These are phyloP conservation scores for Ceratothoa steindachneri DNA, from an alignment of 2,888 invertebrate species.

Conservation along the genomic window DNA sequence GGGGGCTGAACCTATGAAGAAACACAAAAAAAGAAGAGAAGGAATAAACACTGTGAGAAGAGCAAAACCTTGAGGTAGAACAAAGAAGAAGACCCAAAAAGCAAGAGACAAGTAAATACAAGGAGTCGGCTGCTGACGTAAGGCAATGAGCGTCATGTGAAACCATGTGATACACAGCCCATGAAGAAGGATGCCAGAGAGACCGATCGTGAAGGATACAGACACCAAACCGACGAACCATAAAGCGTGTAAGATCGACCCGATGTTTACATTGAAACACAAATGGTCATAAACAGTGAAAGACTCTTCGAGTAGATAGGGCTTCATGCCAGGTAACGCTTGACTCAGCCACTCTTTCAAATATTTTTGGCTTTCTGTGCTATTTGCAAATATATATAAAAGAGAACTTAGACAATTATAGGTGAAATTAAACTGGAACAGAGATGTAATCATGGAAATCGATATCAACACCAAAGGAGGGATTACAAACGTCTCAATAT, in stretches of 20 bases:
- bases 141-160: neutral
- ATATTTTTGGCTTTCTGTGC: neutral
- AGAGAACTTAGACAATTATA: neutral
- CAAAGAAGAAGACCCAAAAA: neutral
- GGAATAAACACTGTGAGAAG: neutral
- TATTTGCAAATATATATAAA: slow-evolving; percentile 4
- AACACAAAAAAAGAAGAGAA: neutral
- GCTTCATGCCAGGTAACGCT: neutral
- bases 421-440: neutral
- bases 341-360: neutral
- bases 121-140: neutral
- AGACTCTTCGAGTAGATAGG: neutral
- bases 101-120: neutral
- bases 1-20: neutral
- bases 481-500: neutral
- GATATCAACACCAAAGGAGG: neutral
- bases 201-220: neutral
- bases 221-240: neutral
- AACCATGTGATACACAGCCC: neutral
- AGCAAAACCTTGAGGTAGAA: neutral
- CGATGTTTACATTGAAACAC: neutral
- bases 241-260: neutral
- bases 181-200: neutral
- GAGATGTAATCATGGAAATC: neutral
- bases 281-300: neutral